Evolutionary conservation across 1,140 invertebrate genomes (phyloP), one percentile per base, ranked within the genome.

Genomic region (Drosophila willistoni): DNA sequence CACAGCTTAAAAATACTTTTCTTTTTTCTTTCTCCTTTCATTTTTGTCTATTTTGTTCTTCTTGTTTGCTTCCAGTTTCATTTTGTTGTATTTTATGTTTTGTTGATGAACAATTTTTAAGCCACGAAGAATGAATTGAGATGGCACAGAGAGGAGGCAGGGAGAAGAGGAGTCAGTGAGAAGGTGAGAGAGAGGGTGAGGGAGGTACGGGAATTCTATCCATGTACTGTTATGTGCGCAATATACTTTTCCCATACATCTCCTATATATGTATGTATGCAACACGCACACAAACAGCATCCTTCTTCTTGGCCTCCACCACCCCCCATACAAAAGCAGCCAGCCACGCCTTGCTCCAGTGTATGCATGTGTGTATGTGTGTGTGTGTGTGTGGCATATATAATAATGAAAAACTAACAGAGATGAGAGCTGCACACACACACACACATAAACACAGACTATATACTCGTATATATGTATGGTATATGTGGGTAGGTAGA

Each of bases 171-270:
- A 33, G 29, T 34, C 1, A 14, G 22, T 55, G 22, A 33, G 25
- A 51, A 29, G 14, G 22, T 39, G 60, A n/a, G n/a, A n/a, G n/a
- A 19, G 19, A 51, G 51, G 34, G 34, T 41, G 22, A 42, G 61
- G 33, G 29, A n/a, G 17, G 17, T 7, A 9, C 9, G 12, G 36
- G 29, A 25, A 17, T 42, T 66, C 33, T 39, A 41, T 59, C 77
- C 54, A 85, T 73, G 73, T 74, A 70, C 77, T 70, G 71, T 78
- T 85, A 85, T 75, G 65, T 86, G 61, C 47, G 47, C 64, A 74
- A 51, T 68, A 75, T 63, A 62, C 59, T 34, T 55, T 25, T 61
- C 22, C 39, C 42, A 64, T 61, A 59, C 9, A 42, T 29, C 29
- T 29, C 6, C 29, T 29, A 29, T 22, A 69, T 51, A 54, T n/a